Percentiles rank a stretch among this genome's conserved stretches.
phyloP scores from a whole-genome alignment of 2,888 invertebrate species.

The Drosophila glabriapex region DNA sequence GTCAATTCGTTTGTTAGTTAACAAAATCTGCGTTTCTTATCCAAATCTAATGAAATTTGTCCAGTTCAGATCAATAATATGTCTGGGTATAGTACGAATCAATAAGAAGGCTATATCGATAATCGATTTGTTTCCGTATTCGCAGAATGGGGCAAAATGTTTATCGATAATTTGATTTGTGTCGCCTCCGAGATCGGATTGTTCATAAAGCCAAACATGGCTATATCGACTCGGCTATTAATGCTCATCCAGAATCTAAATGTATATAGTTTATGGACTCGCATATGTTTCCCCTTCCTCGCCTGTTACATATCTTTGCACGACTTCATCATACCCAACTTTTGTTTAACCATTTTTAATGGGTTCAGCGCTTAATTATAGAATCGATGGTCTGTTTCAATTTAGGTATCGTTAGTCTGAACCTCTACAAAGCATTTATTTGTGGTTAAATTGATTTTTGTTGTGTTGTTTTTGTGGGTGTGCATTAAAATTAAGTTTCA shows the following conservation, averaged over 20 bases:
- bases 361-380: neutral
- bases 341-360: neutral
- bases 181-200: neutral
- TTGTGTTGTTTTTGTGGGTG: slow-evolving; percentile 4
- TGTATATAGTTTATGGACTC: neutral
- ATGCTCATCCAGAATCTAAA: neutral
- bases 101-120: neutral
- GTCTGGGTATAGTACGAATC: neutral
- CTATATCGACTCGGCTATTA: neutral
- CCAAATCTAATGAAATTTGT: neutral
- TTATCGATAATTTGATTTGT: neutral
- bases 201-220: neutral
- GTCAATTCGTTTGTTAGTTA: neutral
- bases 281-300: neutral
- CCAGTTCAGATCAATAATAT: neutral
- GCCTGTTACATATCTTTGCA: neutral
- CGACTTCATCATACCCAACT: neutral
- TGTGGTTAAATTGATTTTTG: neutral
- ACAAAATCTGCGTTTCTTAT: neutral
- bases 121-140: neutral
- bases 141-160: too few species aligned
- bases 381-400: neutral
- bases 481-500: slow-evolving; percentile 5
- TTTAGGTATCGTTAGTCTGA: neutral
- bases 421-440: neutral